Base-by-base conservation (phyloP, 2,113 vertebrate species). In the Redunca redunca region DNA sequence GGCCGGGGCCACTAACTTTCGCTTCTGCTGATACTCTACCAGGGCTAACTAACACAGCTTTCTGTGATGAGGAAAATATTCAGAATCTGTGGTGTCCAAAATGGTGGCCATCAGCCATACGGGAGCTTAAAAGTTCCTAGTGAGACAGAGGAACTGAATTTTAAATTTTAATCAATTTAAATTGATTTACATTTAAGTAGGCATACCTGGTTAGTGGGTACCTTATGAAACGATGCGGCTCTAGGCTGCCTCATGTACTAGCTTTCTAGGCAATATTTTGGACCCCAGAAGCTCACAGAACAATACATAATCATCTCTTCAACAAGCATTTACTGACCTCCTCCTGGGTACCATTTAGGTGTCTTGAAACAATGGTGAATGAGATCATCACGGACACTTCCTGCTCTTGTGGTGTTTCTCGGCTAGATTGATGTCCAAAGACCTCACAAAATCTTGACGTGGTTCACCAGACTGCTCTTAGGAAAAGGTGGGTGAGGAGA, bases 401-500 rank as follows among this genome's bases (percentile, higher is more conserved):
- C 30, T 83, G 64, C 11, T 33, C 43, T 53, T 9, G 10, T 2
- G 55, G 82, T 1, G 12, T 78, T 83, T 88, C 89, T 90, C 3
- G 46, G 52, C 83, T 64, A 92, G 36, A 93, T 0, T 57, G 93
- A 80, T 71, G 91, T 96, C 93, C 12, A 11, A 97, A 95, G 90
- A 93, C 58, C 67, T 95, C 77, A 94, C 74, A 84, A 53, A 95
- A 57, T 64, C 85, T 83, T 84, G n/a, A 58, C 50, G 67, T 40
- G 80, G 95, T 67, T 98, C 86, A 83, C 28, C 43, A 97, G 89
- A 80, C 64, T 80, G 87, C 94, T 88, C 86, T 87, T 82, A 94
- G 94, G 97, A 97, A 94, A 97, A 95, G 40, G 85, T 87, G 91
- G 96, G 95, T 95, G 90, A 96, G 30, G 25, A 88, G 48, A 84